Evolutionary conservation across 1,140 invertebrate species (phyloP).

Genomic region (Drosophila melanica): DNA sequence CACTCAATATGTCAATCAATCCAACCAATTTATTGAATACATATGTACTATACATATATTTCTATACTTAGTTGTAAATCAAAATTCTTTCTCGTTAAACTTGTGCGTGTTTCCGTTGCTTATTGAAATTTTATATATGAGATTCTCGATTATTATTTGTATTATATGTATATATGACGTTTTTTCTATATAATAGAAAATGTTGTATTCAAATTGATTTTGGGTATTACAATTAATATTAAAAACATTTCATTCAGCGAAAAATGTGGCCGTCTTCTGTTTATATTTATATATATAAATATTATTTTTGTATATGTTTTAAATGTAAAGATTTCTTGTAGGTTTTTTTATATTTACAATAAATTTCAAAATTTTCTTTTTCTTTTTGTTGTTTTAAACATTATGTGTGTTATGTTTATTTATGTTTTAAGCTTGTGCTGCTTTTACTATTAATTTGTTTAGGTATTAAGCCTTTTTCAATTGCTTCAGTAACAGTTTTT

Average conservation of each 20-base stretch:
- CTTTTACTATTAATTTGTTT: slow-evolving; percentile 26
- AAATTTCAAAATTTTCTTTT: slow-evolving; percentile 35
- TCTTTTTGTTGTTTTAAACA: slow-evolving; percentile 17
- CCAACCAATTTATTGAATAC: slow-evolving; percentile 36
- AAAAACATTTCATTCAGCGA: slow-evolving; percentile 54
- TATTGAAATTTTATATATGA: slow-evolving; percentile 37
- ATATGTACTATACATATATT: slow-evolving; percentile 16
- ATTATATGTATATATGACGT: slow-evolving; percentile 23
- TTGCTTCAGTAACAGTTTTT: slow-evolving; percentile 57
- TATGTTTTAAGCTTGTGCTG: slow-evolving; percentile 33
- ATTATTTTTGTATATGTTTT: slow-evolving; percentile 28
- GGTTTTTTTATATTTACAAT: slow-evolving; percentile 49
- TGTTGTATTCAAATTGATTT: slow-evolving; percentile 41
- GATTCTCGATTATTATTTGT: slow-evolving; percentile 23
- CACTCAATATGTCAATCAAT: slow-evolving; percentile 28
- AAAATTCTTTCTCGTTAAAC: slow-evolving; percentile 49
- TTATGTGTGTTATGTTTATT: slow-evolving; percentile 12
- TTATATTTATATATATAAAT: neutral
- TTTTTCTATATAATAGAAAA: slow-evolving; percentile 69
- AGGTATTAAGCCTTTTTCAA: slow-evolving; percentile 54
- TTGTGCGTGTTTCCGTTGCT: slow-evolving; percentile 67
- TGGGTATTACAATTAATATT: slow-evolving; percentile 53
- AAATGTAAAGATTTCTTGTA: slow-evolving; percentile 25
- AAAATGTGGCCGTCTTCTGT: slow-evolving; percentile 33
- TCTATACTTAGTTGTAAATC: slow-evolving; percentile 5